Conservation (phyloP, 2,888 invertebrate species). For the Dicranocentrus wangi region DNA sequence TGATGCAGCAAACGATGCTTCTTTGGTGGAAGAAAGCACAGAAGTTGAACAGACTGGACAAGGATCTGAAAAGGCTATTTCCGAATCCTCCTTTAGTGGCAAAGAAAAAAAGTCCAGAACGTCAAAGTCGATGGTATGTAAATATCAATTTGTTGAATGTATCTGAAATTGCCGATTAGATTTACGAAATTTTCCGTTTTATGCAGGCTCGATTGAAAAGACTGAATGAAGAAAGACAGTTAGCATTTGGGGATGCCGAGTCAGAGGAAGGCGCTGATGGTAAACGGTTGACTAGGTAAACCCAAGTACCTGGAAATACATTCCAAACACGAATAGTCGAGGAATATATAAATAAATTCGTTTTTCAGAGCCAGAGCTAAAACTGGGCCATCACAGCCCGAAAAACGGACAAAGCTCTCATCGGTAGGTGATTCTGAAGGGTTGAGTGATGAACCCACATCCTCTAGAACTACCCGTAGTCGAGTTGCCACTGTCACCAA, state of each 20-base stretch:
- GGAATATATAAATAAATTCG: neutral
- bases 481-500: constrained; percentile 31
- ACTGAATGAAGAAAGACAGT: constrained; percentile 35
- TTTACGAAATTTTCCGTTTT: too few species aligned
- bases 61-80: constrained; percentile 47
- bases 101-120: constrained; percentile 43
- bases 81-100: constrained; percentile 44
- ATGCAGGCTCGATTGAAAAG: constrained; percentile 18
- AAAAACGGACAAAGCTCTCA: constrained; percentile 38
- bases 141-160: too few species aligned
- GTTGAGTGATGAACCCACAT: constrained; percentile 36
- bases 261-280: constrained; percentile 42
- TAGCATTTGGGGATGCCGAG: constrained; percentile 38
- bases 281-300: constrained; percentile 40
- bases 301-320: neutral
- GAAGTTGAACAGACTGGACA: constrained; percentile 19
- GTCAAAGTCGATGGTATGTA: constrained; percentile 27
- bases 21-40: neutral
- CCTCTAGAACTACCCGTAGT: constrained; percentile 44
- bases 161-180: too few species aligned
- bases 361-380: constrained; percentile 44
- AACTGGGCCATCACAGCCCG: constrained; percentile 9
- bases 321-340: too few species aligned
- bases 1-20: constrained; percentile 37
- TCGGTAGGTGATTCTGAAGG: constrained; percentile 48